Evolutionary conservation across 2,113 vertebrate genomes (phyloP).

Genomic region (Mugil cephalus): DNA sequence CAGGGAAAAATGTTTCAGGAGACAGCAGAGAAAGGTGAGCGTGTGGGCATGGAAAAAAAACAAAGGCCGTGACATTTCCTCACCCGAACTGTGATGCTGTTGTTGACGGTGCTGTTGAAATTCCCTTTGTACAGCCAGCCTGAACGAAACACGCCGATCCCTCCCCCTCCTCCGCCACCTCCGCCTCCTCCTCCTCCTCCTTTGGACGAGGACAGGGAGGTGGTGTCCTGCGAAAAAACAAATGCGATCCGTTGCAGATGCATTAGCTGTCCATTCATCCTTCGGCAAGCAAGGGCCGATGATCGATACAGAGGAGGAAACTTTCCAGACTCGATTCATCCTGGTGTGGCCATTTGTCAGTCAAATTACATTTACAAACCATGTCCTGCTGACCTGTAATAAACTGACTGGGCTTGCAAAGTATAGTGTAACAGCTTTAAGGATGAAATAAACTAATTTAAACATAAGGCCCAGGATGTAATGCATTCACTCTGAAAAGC

Average conservation of each 20-base stretch:
- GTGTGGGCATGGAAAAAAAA: background rate
- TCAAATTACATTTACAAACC: constrained; percentile 41
- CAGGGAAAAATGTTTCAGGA: background rate
- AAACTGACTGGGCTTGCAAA: constrained; percentile 40
- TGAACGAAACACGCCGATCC: constrained; percentile 93
- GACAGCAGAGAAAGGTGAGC: background rate
- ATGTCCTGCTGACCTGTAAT: constrained; percentile 35
- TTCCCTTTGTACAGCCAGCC: constrained; percentile 99
- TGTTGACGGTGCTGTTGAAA: constrained; percentile 99
- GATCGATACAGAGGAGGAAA: constrained; percentile 46
- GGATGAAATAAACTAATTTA: constrained; percentile 52
- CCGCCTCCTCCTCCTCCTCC: constrained; percentile 89
- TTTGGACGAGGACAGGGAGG: constrained; percentile 97
- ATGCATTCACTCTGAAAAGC: constrained; percentile 53
- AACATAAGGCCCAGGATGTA: constrained; percentile 41
- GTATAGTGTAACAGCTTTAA: constrained; percentile 52
- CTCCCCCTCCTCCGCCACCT: constrained; percentile 86
- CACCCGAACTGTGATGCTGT: constrained; percentile 97
- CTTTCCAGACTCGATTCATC: constrained; percentile 21
- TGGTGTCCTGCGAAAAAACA: constrained; percentile 90
- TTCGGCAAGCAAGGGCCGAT: constrained; percentile 5
- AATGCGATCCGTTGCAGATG: constrained; percentile 10
- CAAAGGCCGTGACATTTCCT: constrained; percentile 76
- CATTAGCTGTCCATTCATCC: constrained; percentile 14
- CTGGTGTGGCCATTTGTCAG: constrained; percentile 20